phyloP scores from a whole-genome alignment of 2,113 vertebrate species.

The Garra rufa region DNA sequence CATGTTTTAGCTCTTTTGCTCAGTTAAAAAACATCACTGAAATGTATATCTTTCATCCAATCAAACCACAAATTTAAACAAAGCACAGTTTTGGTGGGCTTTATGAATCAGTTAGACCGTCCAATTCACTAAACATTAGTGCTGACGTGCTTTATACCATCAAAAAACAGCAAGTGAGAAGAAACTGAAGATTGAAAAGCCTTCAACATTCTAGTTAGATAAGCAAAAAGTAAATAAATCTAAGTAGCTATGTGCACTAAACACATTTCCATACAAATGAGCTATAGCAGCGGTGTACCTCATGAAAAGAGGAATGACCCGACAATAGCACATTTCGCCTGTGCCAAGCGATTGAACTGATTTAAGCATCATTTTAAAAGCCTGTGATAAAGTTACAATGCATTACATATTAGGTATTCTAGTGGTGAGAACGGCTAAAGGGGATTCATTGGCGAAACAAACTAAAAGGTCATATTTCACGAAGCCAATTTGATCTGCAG shows the following conservation, averaged over 20 bases:
- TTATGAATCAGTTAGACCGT: neutral
- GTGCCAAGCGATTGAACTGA: slow-evolving; percentile 15
- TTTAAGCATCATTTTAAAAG: slow-evolving; percentile 11
- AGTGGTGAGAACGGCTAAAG: slow-evolving; percentile 16
- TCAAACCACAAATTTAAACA: neutral
- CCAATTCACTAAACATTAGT: neutral
- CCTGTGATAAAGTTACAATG: slow-evolving; percentile 4
- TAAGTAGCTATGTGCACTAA: neutral
- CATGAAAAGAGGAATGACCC: neutral
- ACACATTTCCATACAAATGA: slow-evolving; percentile 13
- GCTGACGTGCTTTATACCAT: neutral
- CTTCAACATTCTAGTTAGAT: neutral
- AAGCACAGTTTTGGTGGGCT: neutral
- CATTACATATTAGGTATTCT: slow-evolving; percentile 39
- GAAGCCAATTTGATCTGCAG: slow-evolving; percentile 32
- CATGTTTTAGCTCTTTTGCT: neutral
- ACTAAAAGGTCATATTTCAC: slow-evolving; percentile 48
- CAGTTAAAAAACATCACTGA: neutral
- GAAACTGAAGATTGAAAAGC: neutral
- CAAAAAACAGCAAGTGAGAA: neutral
- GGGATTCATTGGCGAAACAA: slow-evolving; percentile 39
- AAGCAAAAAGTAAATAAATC: slow-evolving; percentile 4
- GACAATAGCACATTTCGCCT: neutral
- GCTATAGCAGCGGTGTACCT: neutral
- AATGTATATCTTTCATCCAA: neutral